These are phyloP conservation scores for Drosophila tristis DNA, from an alignment of 1,140 invertebrate species.

Conservation along the genomic window DNA sequence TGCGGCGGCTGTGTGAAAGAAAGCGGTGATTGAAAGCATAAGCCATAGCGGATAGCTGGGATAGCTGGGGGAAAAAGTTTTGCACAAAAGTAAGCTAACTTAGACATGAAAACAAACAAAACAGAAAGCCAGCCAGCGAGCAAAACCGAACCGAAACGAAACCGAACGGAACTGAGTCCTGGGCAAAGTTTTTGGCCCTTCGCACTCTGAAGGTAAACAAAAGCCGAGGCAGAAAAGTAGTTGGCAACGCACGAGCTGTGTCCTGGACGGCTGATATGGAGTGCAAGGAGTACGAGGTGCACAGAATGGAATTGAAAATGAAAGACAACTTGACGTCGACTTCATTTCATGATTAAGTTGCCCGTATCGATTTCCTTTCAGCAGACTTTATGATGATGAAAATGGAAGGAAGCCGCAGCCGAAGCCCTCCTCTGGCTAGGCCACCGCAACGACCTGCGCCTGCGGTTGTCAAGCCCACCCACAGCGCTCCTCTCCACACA, in stretches of 20 bases:
- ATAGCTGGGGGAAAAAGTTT: slow-evolving; percentile 51
- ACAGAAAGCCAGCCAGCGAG: slow-evolving; percentile 30
- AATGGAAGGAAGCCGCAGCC: slow-evolving; percentile 29
- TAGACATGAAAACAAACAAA: slow-evolving; percentile 70
- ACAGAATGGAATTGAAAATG: slow-evolving; percentile 66
- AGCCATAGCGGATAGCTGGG: slow-evolving; percentile 28
- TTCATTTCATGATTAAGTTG: slow-evolving; percentile 80
- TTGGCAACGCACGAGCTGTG: slow-evolving; percentile 51
- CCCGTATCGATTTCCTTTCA: slow-evolving; percentile 77
- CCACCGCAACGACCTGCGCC: slow-evolving; percentile 61
- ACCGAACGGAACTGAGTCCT: slow-evolving; percentile 15
- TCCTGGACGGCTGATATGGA: background rate
- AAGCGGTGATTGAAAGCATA: slow-evolving; percentile 61
- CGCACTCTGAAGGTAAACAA: slow-evolving; percentile 66
- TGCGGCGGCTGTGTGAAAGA: background rate
- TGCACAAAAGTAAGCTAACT: slow-evolving; percentile 66
- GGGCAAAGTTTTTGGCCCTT: slow-evolving; percentile 58
- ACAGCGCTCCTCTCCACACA: slow-evolving; percentile 8
- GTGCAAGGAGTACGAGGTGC: slow-evolving; percentile 7
- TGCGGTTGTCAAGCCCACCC: slow-evolving; percentile 60
- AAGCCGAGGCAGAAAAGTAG: slow-evolving; percentile 51
- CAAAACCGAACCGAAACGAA: slow-evolving; percentile 25
- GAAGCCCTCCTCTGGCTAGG: slow-evolving; percentile 48
- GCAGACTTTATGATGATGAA: slow-evolving; percentile 76
- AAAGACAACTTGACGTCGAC: slow-evolving; percentile 74